A percentile compares a stretch with the other conserved stretches of the same genome.
Conservation (phyloP, 2,113 vertebrate species). For the Micronisus gabar region DNA sequence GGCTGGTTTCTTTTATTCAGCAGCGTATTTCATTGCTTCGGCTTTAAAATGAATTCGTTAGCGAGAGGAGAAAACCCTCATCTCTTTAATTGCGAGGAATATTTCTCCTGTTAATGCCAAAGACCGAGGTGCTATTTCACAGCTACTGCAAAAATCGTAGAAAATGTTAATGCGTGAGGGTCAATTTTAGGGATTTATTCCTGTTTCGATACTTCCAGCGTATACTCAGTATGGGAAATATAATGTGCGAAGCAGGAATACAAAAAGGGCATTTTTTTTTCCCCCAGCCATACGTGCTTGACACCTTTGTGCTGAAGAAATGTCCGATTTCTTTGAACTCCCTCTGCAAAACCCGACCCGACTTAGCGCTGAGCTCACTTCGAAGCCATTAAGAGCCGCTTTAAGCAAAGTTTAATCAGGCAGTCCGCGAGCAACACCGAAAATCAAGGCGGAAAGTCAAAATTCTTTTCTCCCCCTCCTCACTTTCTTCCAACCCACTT, state of each 20-base stretch:
- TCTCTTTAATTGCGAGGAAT: neutral
- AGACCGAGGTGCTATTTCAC: neutral
- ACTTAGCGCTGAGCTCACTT: neutral
- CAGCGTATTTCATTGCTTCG: slow-evolving; percentile 13
- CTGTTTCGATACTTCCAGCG: neutral
- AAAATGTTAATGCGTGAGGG: neutral
- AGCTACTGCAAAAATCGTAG: neutral
- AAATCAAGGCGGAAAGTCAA: neutral
- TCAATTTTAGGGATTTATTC: neutral
- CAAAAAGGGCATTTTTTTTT: neutral
- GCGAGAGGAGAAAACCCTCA: neutral
- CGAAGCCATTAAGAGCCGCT: neutral
- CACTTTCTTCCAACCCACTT: neutral
- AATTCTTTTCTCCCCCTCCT: neutral
- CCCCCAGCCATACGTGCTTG: neutral
- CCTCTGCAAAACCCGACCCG: neutral
- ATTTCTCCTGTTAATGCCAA: neutral
- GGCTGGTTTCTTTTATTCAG: slow-evolving; percentile 34
- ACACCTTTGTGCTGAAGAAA: neutral
- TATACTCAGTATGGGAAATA: neutral
- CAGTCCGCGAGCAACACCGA: rapidly evolving
- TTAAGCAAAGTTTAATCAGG: neutral
- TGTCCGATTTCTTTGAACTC: neutral
- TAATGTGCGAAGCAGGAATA: neutral
- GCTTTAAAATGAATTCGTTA: slow-evolving; percentile 21